phyloP scores from a whole-genome alignment of 1,140 invertebrate species.

The Zaprionus capensis region DNA sequence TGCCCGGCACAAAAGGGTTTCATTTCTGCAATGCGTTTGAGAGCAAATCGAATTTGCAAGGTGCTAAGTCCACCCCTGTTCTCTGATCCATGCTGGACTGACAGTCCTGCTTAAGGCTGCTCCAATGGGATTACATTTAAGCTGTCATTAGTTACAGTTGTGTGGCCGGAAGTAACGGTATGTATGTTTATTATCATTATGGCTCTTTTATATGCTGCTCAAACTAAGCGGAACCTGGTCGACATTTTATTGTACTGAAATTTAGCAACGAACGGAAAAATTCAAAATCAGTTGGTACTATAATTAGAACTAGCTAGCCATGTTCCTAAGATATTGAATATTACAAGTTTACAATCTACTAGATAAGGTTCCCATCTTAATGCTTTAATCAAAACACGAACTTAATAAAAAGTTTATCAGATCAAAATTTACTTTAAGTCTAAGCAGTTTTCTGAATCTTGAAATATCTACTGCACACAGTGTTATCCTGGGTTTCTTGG shows the following conservation, averaged over 20 bases:
- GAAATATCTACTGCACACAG: too few relatives aligned
- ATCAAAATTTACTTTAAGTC: too few relatives aligned
- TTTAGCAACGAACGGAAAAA: neutral
- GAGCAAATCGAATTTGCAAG: slow-evolving; percentile 59
- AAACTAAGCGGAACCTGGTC: neutral
- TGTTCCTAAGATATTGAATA: too few relatives aligned
- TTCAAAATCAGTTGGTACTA: too few relatives aligned
- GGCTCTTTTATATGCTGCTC: neutral
- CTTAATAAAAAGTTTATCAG: too few relatives aligned
- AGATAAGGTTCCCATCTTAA: too few relatives aligned
- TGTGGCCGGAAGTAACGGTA: neutral
- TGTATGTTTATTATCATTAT: neutral
- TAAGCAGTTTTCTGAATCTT: too few relatives aligned
- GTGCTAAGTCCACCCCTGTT: slow-evolving; percentile 28
- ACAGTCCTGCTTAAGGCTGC: slow-evolving; percentile 40
- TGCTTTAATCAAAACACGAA: too few relatives aligned
- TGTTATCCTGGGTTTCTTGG: too few relatives aligned
- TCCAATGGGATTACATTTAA: neutral
- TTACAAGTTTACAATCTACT: too few relatives aligned
- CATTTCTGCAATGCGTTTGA: slow-evolving; percentile 33
- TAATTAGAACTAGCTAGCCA: too few relatives aligned
- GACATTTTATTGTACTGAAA: neutral
- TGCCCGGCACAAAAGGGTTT: slow-evolving; percentile 51
- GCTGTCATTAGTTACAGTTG: slow-evolving; percentile 1
- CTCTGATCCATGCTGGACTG: slow-evolving; percentile 32